A percentile compares a stretch with the other conserved stretches of the same genome.
phyloP scores from a whole-genome alignment of 1,140 invertebrate species.

The Eurosta solidaginis region DNA sequence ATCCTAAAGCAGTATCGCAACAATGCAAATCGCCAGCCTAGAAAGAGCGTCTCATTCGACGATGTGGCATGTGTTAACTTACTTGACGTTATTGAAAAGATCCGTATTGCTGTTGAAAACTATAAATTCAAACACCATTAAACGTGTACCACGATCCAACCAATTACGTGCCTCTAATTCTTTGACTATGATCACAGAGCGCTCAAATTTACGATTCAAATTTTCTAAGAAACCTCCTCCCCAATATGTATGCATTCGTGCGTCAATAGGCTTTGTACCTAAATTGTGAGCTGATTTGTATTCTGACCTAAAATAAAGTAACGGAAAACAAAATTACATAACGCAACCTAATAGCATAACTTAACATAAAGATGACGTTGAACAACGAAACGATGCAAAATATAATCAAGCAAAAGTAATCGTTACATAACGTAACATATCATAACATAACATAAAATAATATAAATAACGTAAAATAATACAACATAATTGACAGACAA shows the following conservation, averaged over 20 bases:
- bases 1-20: no score
- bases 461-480: no score
- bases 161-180: slow-evolving; percentile 36
- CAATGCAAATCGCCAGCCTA: no score
- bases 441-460: no score
- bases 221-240: slow-evolving; percentile 45
- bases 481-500: no score
- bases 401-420: no score
- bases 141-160: slow-evolving; percentile 48
- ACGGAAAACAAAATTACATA: not conserved
- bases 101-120: slow-evolving; percentile 48
- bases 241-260: slow-evolving; percentile 39
- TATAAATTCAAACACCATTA: slow-evolving; percentile 50
- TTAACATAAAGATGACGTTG: not conserved
- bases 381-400: no score
- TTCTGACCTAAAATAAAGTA: not conserved
- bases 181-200: slow-evolving; percentile 35
- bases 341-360: not conserved
- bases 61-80: no score
- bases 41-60: no score
- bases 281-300: slow-evolving; percentile 35
- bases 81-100: slow-evolving; percentile 51
- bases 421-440: no score
- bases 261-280: slow-evolving; percentile 41
- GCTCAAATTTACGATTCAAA: slow-evolving; percentile 34